Conservation (phyloP, 1,140 invertebrate genomes). For the Carposina sasakii region DNA sequence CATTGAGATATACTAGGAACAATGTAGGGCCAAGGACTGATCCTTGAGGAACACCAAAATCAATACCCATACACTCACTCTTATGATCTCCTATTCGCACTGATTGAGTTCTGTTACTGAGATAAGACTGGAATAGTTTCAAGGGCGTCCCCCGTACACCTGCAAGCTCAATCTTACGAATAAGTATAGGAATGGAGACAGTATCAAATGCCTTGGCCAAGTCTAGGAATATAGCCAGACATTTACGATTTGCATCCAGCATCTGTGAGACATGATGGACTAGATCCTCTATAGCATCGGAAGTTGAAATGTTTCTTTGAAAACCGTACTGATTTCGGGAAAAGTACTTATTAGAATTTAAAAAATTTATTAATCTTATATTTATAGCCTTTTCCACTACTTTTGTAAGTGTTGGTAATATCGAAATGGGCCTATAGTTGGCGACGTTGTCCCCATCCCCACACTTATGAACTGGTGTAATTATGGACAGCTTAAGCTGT, state of each 20-base stretch:
- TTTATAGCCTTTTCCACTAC: conserved; percentile 11
- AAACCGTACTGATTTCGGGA: conserved; percentile 9
- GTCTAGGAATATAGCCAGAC: conserved; percentile 22
- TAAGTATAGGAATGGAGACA: conserved; percentile 20
- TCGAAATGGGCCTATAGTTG: conserved; percentile 13
- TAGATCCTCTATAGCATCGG: conserved; percentile 1
- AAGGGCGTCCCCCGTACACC: conserved; percentile 19
- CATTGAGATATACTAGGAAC: conserved; percentile 21
- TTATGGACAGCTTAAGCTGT: conserved; percentile 1
- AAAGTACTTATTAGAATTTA: not conserved
- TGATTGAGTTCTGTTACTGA: conserved; percentile 1
- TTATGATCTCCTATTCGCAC: conserved; percentile 3
- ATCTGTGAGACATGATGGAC: not conserved
- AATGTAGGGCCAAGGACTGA: conserved; percentile 18
- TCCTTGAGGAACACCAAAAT: conserved; percentile 14
- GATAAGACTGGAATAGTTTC: conserved; percentile 1
- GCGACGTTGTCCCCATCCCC: conserved; percentile 1
- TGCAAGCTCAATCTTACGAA: conserved; percentile 19
- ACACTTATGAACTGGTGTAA: conserved; percentile 5
- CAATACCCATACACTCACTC: conserved; percentile 3
- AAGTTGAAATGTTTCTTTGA: not conserved
- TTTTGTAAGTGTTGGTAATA: conserved; percentile 11
- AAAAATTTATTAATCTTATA: not conserved
- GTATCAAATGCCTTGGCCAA: conserved; percentile 31
- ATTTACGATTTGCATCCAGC: conserved; percentile 19